Evolutionary conservation across 2,888 invertebrate genomes (phyloP).

Genomic region (Pantelozetes paolii): DNA sequence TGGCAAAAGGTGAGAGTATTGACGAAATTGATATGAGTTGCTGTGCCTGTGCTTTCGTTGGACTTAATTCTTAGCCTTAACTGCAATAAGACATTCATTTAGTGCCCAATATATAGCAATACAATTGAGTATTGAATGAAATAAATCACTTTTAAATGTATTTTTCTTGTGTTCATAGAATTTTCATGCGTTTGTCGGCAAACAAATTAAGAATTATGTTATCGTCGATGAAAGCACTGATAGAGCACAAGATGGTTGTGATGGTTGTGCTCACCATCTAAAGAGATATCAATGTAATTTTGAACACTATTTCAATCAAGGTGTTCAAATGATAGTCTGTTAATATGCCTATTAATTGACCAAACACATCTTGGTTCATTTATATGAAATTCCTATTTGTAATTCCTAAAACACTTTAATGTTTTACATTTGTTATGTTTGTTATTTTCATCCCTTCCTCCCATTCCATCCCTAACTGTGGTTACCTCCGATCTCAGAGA

Average conservation of each 20-base stretch:
- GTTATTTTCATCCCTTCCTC: no score
- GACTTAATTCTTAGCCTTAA: not conserved
- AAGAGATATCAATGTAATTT: not conserved
- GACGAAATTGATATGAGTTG: not conserved
- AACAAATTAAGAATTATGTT: slow-evolving; percentile 32
- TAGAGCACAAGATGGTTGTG: slow-evolving; percentile 7
- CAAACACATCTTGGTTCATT: no score
- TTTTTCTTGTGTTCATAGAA: slow-evolving; percentile 33
- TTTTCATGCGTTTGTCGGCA: slow-evolving; percentile 25
- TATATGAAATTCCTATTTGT: no score
- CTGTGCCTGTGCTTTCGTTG: not conserved
- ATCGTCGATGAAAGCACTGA: not conserved
- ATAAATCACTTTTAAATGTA: slow-evolving; percentile 32
- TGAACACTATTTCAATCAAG: no score
- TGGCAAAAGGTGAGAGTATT: no score
- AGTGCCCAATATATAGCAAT: not conserved
- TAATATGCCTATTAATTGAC: no score
- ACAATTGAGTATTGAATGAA: slow-evolving; percentile 12
- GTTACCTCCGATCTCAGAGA: no score
- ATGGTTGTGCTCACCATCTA: not conserved
- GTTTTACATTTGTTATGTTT: no score
- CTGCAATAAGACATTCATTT: slow-evolving; percentile 20
- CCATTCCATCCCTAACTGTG: no score
- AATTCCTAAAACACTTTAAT: no score
- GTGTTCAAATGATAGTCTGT: no score